Evolutionary conservation across 2,888 invertebrate species (phyloP), one percentile per base, ranked within the genome.

Genomic region (Ophion slaviceki): DNA sequence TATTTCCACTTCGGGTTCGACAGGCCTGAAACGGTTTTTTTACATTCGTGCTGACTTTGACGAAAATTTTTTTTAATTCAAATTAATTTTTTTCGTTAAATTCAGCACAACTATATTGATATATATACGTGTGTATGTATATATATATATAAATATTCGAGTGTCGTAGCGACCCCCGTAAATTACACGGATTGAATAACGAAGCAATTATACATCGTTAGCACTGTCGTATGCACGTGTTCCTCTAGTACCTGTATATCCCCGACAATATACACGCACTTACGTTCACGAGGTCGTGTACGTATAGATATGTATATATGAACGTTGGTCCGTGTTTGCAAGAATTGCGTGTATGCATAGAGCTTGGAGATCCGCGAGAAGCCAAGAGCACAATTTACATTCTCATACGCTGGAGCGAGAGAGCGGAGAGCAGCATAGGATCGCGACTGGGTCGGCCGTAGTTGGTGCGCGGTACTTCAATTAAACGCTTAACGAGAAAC

Each of bases 151-250:
- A 40, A 7, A 40, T 57, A 57, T 80, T 72, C 53, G 57, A 20
- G 68, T 45, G 64, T 68, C 70, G 85, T 59, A 6, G 32, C 67
- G 70, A 67, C 66, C 62, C 64, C 85, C 86, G 87, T 90, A 88
- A 89, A 89, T 90, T 90, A 89, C 88, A 88, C 88, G 84, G 89
- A 90, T 90, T 91, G 90, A 91, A 90, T 90, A 91, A 91, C 91
- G 90, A 90, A 90, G 88, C 89, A 91, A 91, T 91, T 90, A 82
- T 61, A 90, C 90, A 89, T 89, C 84, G 88, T 88, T 88, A 85
- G 87, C 88, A 86, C 90, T 84, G 82, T 85, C 84, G 78, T 59
- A 61, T 85, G 82, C 88, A 87, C 86, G 83, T 87, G 85, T 87
- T 78, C 67, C 77, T 32, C 62, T 20, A 62, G 36, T 36, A 74